Evolutionary conservation across 2,888 invertebrate species (phyloP).

Genomic region (Drosophila histrio): DNA sequence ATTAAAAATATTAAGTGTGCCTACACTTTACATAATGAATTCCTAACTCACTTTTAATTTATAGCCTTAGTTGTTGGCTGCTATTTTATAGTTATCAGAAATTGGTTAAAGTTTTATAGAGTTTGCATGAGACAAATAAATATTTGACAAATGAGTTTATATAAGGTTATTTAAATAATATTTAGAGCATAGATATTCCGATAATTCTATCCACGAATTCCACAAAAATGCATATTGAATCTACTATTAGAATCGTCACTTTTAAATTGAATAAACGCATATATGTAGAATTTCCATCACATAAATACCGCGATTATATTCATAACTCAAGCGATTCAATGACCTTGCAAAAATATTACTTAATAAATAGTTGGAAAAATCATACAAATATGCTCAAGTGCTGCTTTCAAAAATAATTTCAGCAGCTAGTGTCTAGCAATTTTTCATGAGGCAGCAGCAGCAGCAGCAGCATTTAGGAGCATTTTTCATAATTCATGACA

Average conservation of each 20-base stretch:
- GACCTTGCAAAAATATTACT: background rate
- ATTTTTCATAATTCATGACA: conserved; percentile 58
- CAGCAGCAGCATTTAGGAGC: conserved; percentile 37
- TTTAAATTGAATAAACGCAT: no score
- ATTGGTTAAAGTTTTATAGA: no score
- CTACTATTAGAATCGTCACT: no score
- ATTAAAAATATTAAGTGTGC: conserved; percentile 6
- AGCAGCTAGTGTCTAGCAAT: conserved; percentile 20
- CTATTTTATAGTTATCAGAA: no score
- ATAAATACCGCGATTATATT: background rate
- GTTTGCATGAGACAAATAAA: no score
- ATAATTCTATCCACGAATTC: no score
- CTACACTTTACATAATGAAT: background rate
- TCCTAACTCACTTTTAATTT: no score
- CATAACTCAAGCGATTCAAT: background rate
- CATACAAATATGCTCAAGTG: background rate
- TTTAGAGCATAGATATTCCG: no score
- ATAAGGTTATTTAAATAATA: no score
- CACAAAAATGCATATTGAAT: no score
- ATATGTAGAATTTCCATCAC: background rate
- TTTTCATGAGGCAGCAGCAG: conserved; percentile 28
- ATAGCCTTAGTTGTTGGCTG: no score
- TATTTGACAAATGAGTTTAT: no score
- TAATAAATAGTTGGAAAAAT: background rate
- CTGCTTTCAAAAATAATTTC: conserved; percentile 1